Conservation (phyloP, 2,888 invertebrate genomes). For the Mactromeris polynyma region DNA sequence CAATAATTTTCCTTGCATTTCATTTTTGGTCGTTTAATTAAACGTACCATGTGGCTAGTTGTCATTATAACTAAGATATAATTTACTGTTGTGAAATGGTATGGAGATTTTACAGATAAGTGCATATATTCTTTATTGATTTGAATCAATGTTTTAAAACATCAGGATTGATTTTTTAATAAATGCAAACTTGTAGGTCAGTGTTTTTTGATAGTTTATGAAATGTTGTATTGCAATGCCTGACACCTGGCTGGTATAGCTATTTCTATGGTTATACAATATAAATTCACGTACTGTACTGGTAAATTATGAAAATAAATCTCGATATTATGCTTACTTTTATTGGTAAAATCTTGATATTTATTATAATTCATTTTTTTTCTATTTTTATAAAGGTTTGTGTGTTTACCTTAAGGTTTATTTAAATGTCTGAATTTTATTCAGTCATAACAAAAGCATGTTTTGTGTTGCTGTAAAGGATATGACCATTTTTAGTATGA, state of each 20-base stretch:
- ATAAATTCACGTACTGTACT: too few relatives aligned
- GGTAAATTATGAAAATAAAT: too few relatives aligned
- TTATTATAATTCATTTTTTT: too few relatives aligned
- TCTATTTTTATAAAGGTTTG: too few relatives aligned
- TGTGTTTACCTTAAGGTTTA: too few relatives aligned
- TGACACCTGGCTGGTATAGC: too few relatives aligned
- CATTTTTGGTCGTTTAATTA: neutral
- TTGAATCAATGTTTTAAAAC: conserved; percentile 9
- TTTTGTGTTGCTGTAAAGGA: neutral
- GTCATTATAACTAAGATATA: neutral
- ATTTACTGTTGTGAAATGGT: neutral
- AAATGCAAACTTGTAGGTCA: neutral
- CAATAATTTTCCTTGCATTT: neutral
- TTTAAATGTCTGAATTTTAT: neutral
- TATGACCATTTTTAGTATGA: neutral
- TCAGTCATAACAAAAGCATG: neutral
- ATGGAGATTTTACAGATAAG: neutral
- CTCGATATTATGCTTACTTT: too few relatives aligned
- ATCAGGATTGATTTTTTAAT: neutral
- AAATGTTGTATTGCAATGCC: neutral
- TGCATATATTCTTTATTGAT: neutral
- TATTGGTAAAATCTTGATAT: too few relatives aligned
- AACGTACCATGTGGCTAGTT: neutral
- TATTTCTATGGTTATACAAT: too few relatives aligned
- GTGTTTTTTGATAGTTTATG: neutral